Evolutionary conservation across 2,797 vertebrate genomes (phyloP), one percentile per base, ranked within the genome.

Genomic region (Rhinella marina): DNA sequence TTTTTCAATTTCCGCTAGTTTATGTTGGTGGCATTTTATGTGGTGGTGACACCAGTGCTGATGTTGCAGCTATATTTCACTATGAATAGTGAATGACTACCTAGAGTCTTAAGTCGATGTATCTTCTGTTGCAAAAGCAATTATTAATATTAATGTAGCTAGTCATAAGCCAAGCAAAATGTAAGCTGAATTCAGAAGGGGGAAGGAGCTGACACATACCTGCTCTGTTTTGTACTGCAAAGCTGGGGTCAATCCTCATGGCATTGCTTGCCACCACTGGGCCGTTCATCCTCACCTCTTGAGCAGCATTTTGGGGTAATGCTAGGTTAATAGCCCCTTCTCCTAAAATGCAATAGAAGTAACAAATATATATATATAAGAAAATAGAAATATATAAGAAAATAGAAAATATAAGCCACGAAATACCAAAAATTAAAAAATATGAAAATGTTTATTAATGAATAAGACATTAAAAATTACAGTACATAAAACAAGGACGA

Each of bases 281-380:
- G 91, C 98, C 98, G 70, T 99, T 99, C 91, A 99, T 97, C 91
- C 97, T 94, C 61, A 99, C 96, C 93, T 99, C 98, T 91, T 98
- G 98, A 87, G 95, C 96, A 94, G 97, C 94, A 91, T 96, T 97
- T 91, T 97, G 98, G 92, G 93, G 95, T 90, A 97, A 91, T 89
- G 97, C 97, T 89, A 99, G 95, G 91, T 98, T 99, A 92, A 99
- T 99, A 90, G 97, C 97, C 90, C 98, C 97, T 96, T 99, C 98
- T 86, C 98, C 98, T 99, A 32, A 32, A 91, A 94, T 90, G 17
- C 89, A 27, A 56, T 3, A 57, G 84, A 85, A 62, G 64, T 62
- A 76, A 61, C 17, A 84, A 25, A 5, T n/a, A n/a, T n/a, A n/a
- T n/a, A n/a, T n/a, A n/a, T n/a, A n/a, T n/a, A n/a, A n/a, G n/a